These are phyloP conservation scores for Phoenicopterus ruber DNA, from an alignment of 2,113 vertebrate species.

Conservation along the genomic window DNA sequence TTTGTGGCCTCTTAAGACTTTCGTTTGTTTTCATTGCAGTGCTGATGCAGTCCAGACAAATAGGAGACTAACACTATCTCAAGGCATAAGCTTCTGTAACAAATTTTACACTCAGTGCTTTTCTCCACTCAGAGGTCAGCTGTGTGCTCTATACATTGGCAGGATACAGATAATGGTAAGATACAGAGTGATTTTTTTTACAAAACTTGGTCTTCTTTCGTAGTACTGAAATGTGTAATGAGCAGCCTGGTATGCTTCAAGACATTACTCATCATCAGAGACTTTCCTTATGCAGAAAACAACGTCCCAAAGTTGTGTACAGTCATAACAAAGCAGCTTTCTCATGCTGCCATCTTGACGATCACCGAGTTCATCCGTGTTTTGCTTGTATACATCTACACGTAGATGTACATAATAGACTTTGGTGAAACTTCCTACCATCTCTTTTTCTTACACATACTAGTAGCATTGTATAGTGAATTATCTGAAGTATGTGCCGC, in stretches of 20 bases:
- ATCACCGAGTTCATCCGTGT: neutral
- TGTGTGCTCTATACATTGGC: neutral
- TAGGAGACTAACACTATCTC: neutral
- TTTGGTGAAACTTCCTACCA: neutral
- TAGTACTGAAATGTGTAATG: neutral
- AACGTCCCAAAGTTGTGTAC: neutral
- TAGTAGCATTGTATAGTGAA: neutral
- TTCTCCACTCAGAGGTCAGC: neutral
- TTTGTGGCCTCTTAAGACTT: neutral
- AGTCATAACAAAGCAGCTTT: neutral
- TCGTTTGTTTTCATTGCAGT: neutral
- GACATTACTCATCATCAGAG: neutral
- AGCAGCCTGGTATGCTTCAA: neutral
- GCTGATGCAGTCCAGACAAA: neutral
- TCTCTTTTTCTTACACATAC: neutral
- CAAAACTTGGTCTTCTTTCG: neutral
- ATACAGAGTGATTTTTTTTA: neutral
- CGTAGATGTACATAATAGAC: neutral
- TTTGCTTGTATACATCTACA: neutral
- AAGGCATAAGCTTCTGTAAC: neutral
- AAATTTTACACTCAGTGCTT: neutral
- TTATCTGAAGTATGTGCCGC: neutral
- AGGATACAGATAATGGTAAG: neutral
- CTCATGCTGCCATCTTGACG: neutral
- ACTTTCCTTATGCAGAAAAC: neutral